Base-by-base conservation (phyloP, 2,888 invertebrate genomes). In the Drosophila greeni region DNA sequence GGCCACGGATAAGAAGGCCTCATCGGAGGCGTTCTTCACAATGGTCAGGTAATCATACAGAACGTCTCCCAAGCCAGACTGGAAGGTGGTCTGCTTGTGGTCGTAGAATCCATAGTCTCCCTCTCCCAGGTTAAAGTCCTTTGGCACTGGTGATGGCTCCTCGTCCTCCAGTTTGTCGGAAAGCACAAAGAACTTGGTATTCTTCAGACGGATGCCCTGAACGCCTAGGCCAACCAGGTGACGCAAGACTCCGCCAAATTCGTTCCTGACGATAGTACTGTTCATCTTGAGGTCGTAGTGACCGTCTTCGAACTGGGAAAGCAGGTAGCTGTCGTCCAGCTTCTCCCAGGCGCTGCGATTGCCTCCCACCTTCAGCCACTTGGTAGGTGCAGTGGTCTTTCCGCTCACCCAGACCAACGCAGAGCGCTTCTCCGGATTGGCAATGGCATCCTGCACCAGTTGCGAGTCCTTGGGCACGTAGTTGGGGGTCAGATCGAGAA, bases 251-350 rank as follows among this genome's bases (percentile, higher is more conserved):
- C 90, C 89, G 79, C 93, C 90, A 73, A 96, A 93, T 85, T 92
- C 92, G 2, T 90, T 84, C 4, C 93, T 90, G 0, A 95, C 94
- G 0, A 87, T 85, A 0, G 90, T 88, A 84, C 95, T 94, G 62
- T 92, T 90, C 90, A 94, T 95, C 89, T 97, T 95, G 5, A 98
- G 91, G 86, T 97, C 96, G 0, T 97, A 94, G 80, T 92, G 92
- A 16, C 91, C 89, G 1, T 86, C 87, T 0, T 91, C 91, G 79
- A 93, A 94, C 79, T 95, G 95, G 66, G 95, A 95, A 53, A 96
- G 91, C 87, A 96, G 96, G 88, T 91, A 96, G 67, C 83, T 85
- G 42, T 81, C 78, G 8, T 71, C 69, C 4, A 87, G 53, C 48
- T 84, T 74, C 24, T 75, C 64, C 89, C 89, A 89, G 26, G 89